Evolutionary conservation across 23 tunicate genomes (phyloP), one percentile per base, ranked within the genome.

Genomic region (Ascidia mentula): DNA sequence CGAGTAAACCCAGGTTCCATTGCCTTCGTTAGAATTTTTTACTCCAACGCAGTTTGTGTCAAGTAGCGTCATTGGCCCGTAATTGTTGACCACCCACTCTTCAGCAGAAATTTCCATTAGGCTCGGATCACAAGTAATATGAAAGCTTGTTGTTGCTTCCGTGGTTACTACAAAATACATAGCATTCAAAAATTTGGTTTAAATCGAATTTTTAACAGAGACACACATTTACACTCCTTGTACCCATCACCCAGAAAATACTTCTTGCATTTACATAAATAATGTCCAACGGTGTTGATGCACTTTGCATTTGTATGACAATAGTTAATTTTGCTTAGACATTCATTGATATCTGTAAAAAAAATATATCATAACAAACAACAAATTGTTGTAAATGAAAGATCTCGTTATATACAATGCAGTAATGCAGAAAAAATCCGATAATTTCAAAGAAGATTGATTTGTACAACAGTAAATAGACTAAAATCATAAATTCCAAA

Each of bases 1-100:
- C 65, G 65, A 53, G 65, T 53, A 53, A 53, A 53, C 65, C 65
- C 65, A 53, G 28, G 65, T 53, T 53, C 65, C 28, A 28, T 53
- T 53, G 65, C 65, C 65, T 26, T 53, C 13, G 7, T 53, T 53
- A 6, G 22, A 20, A 53, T 53, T 53, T 53, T 53, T 28, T 20
- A 28, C 24, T 53, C 65, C 65, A 53, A 6, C 65, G 13, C 65
- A 53, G 24, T 9, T 53, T 26, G 65, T 53, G 13, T 53, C 65
- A 26, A 53, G 13, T 28, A 53, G 13, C 24, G 65, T 53, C 65
- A 53, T 53, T 6, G 13, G 65, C 22, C 65, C 65, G 65, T 53
- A 53, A 53, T 53, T 53, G 22, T 53, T 53, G 1, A 53, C 24
- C 22, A 53, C 65, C 65, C 65, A 53, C 65, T 53, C 65, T 3